Evolutionary conservation across 2,797 vertebrate species (phyloP), one percentile per base, ranked within the genome.

Genomic region (Cossypha niveicapilla): DNA sequence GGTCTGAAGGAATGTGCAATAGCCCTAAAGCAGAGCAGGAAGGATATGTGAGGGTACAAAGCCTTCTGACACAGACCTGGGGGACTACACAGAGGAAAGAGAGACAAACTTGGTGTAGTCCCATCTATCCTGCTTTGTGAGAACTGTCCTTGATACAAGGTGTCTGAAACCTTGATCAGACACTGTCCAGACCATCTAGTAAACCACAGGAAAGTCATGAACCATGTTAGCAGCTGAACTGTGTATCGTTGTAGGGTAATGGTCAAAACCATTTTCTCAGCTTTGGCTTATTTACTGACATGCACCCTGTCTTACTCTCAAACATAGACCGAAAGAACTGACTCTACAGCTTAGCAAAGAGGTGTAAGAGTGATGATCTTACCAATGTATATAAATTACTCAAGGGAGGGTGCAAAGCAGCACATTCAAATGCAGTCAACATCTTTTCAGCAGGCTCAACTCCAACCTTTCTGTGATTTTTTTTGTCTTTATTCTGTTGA

Each of bases 281-380:
- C n/a, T 63, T 44, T 74, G 60, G 8, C 24, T 82, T 47, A 27
- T 71, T 63, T 75, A 76, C 60, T 1, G 1, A 6, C 4, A 35
- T 8, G 12, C 8, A 30, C 0, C 0, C 28, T 67, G 17, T 17
- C 44, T 70, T 50, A 23, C 22, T 63, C 75, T 73, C 60, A 57
- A 37, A 41, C 0, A 1, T 0, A 5, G 54, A 70, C 23, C 14
- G 53, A 19, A 68, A 48, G 25, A 32, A 39, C 17, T 17, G 9
- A 30, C 51, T 53, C 15, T 35, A 61, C 47, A 81, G 10, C 53
- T 74, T 51, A 63, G 8, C 6, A 60, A 61, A 76, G 58, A 56
- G 22, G 13, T 48, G 8, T 9, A 61, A 45, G 7, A 7, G 15
- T 35, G 35, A 45, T 35, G 35, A 45, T 53, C 13, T 76, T 57